Evolutionary conservation across 1,140 invertebrate genomes (phyloP), one percentile per base, ranked within the genome.

Genomic region (Drosophila ironensis): DNA sequence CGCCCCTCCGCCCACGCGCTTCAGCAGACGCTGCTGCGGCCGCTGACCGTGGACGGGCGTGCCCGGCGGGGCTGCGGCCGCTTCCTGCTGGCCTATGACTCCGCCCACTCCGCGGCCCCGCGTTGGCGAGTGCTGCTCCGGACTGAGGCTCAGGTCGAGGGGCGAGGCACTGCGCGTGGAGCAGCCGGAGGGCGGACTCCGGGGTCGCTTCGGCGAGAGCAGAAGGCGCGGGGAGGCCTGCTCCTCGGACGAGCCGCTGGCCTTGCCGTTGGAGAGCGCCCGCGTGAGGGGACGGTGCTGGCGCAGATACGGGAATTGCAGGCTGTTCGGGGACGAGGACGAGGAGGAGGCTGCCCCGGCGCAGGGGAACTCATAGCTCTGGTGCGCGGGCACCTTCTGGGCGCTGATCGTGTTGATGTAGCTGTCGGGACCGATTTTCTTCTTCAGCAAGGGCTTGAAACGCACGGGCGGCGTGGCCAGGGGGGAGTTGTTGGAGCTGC

Each of bases 341-440:
- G 42, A 38, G 17, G 19, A 27, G 0, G 51, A 37, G 11, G 41
- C 24, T n/a, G 37, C 44, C 3, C 42, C 14, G 11, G 12, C 41
- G 12, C 28, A 44, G 17, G 91, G 60, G 90, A 92, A 92, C 89
- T 92, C 91, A 89, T 92, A 52, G 87, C 92, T 75, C 90, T 92
- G 51, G 69, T 91, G 67, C 1, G 71, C 81, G 0, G 86, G 71
- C 52, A 90, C 91, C 88, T 91, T 92, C 66, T 92, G 92, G 8
- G 91, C 92, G 72, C 91, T 92, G 47, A 92, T 92, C 38, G 93
- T 93, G 11, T 92, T 93, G 48, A 93, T 93, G 78, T 94, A 94
- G 90, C 93, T 94, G 87, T 94, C 93, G 56, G 92, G 92, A 17
- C 92, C 93, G 64, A 93, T 93, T 72, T 93, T 92, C 87, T 93